These are phyloP conservation scores for Camptogramma bilineatum DNA, from an alignment of 2,888 invertebrate species.

Conservation along the genomic window DNA sequence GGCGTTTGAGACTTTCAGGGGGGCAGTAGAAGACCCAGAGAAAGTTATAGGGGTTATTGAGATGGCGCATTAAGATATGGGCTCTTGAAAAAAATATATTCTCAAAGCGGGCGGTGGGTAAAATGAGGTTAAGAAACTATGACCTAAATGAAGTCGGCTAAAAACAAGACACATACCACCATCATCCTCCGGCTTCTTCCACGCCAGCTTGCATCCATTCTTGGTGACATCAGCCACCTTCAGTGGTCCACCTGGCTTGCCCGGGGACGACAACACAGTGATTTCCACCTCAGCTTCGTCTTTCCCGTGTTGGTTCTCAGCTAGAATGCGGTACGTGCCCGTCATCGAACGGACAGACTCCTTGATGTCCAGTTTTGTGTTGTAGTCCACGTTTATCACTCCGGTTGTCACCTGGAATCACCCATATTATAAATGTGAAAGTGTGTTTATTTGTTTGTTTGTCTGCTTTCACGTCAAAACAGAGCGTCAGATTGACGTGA, in stretches of 20 bases:
- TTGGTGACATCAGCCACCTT: slow-evolving; percentile 95
- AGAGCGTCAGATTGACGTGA: too few relatives aligned
- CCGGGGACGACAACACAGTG: slow-evolving; percentile 93
- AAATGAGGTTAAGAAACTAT: too few relatives aligned
- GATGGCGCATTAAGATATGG: too few relatives aligned
- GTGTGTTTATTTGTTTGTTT: too few relatives aligned
- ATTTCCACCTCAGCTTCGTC: slow-evolving; percentile 98
- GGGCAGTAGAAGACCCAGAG: too few relatives aligned
- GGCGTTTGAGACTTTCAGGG: too few relatives aligned
- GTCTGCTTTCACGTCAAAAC: too few relatives aligned
- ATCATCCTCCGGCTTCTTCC: slow-evolving; percentile 98
- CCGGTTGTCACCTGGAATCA: slow-evolving; percentile 86
- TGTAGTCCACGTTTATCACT: slow-evolving; percentile 95
- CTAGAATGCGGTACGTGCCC: slow-evolving; percentile 95
- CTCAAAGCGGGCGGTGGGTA: too few relatives aligned
- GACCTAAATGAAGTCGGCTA: not conserved
- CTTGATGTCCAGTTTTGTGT: slow-evolving; percentile 93
- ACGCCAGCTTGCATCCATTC: slow-evolving; percentile 94
- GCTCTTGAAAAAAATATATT: too few relatives aligned
- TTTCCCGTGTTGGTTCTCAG: slow-evolving; percentile 95
- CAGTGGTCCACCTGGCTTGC: slow-evolving; percentile 95
- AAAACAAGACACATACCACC: slow-evolving; percentile 87
- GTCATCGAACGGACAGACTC: slow-evolving; percentile 93
- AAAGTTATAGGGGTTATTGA: too few relatives aligned
- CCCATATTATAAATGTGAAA: not conserved